Evolutionary conservation across 2,113 vertebrate species (phyloP), one percentile per base, ranked within the genome.

Genomic region (Cheilinus undulatus): DNA sequence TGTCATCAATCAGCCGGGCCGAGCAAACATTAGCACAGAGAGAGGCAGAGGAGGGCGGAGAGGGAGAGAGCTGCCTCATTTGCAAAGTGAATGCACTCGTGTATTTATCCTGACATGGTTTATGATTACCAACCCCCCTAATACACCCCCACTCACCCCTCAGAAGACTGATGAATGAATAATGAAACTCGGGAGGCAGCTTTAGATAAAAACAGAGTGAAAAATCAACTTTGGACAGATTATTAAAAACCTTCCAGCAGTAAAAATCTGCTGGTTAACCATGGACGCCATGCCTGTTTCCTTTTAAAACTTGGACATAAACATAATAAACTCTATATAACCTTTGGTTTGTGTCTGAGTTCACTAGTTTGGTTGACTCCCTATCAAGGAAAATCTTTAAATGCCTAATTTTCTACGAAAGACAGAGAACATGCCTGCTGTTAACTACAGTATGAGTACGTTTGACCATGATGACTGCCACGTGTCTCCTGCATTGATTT

Each of bases 81-180:
- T 92, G 59, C 88, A 85, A 71, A 92, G 86, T 82, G 89, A 91
- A 93, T 94, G 93, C 92, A 91, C 88, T 75, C 23, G 84, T 76
- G 89, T 86, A 93, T 95, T 95, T 92, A 93, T 94, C 92, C 89
- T 95, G 95, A 95, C 94, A 83, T 88, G 92, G 79, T 95, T 95
- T 95, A 95, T 95, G 93, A 95, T 94, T 92, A 83, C 78, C 70
- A 51, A 15, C 53, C 15, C 38, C 59, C 53, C 68, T 20, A 26
- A 50, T 49, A 59, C 70, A 56, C 77, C 52, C 56, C 57, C 23
- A 13, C 49, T 20, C 62, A 28, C 17, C 85, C 68, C 84, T 83
- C 89, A 9, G 85, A 88, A 94, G 93, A 87, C 69, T 90, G 86
- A 95, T 95, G 92, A 93, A 93, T 93, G 88, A 94, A 95, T 95